These are phyloP conservation scores for Albula goreensis DNA, from an alignment of 2,113 vertebrate genomes.

Conservation along the genomic window DNA sequence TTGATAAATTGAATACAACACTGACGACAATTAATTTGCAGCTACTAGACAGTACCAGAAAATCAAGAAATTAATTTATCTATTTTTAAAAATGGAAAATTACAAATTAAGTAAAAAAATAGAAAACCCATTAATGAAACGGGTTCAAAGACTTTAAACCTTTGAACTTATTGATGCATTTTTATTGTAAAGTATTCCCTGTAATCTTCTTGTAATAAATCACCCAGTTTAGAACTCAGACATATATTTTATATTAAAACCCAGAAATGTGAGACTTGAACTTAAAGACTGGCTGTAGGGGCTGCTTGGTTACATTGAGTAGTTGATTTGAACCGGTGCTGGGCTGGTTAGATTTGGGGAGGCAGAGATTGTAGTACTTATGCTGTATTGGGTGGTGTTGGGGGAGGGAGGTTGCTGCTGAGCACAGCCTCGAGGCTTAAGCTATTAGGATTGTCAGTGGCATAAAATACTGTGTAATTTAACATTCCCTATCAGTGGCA, in stretches of 20 bases:
- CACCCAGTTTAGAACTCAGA: background rate
- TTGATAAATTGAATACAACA: constrained; percentile 24
- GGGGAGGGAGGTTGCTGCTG: background rate
- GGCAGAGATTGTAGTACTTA: background rate
- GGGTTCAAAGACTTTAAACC: too few species aligned
- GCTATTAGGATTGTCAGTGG: constrained; percentile 31
- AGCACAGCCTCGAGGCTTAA: constrained; percentile 35
- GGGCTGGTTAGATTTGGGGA: constrained; percentile 4
- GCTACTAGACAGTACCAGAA: background rate
- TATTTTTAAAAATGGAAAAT: background rate
- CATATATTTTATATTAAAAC: too few species aligned
- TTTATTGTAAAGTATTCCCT: too few species aligned
- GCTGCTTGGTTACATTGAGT: constrained; percentile 15
- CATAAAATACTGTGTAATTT: constrained; percentile 23
- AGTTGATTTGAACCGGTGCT: constrained; percentile 23
- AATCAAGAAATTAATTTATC: too few species aligned
- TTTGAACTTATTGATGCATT: too few species aligned
- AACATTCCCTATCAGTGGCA: constrained; percentile 12
- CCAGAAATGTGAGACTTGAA: constrained; percentile 3
- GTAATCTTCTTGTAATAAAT: too few species aligned
- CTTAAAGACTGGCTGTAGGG: constrained; percentile 19
- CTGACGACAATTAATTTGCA: constrained; percentile 20
- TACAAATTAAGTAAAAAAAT: background rate
- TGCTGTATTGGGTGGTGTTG: background rate
- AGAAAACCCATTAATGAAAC: too few species aligned